Percentiles rank a stretch among this genome's conserved stretches.
These are phyloP conservation scores for Torymus auratus DNA, from an alignment of 2,888 invertebrate species.

Conservation along the genomic window DNA sequence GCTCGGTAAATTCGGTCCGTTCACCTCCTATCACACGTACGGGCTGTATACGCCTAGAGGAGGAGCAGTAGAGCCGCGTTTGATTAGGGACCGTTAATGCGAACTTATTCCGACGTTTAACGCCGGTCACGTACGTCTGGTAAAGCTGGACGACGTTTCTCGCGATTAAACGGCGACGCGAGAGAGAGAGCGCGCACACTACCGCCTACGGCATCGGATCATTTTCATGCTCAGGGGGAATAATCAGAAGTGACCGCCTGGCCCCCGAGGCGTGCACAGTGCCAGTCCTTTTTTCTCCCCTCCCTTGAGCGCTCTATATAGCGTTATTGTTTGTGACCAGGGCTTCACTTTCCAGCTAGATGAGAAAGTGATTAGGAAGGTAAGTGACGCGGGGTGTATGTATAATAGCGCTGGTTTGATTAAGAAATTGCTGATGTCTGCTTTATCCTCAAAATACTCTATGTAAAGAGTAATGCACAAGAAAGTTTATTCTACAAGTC, in stretches of 20 bases:
- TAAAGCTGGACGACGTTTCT: slow-evolving; percentile 52
- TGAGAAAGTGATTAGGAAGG: neutral
- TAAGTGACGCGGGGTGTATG: no score
- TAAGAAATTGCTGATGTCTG: no score
- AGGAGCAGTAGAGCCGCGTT: slow-evolving; percentile 61
- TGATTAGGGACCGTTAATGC: slow-evolving; percentile 73
- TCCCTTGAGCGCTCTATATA: no score
- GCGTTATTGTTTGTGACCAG: neutral
- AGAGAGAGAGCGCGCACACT: no score
- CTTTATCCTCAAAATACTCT: no score
- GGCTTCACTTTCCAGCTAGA: neutral
- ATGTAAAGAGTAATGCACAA: no score
- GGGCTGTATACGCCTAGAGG: no score
- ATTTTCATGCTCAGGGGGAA: slow-evolving; percentile 46
- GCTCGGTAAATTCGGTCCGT: slow-evolving; percentile 39
- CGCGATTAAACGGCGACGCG: slow-evolving; percentile 54
- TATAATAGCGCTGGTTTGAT: no score
- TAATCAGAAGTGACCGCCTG: slow-evolving; percentile 34
- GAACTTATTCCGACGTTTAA: slow-evolving; percentile 67
- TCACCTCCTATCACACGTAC: slow-evolving; percentile 23
- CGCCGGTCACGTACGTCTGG: slow-evolving; percentile 65
- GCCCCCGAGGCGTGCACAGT: neutral
- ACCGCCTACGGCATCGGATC: slow-evolving; percentile 11
- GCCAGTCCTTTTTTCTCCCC: no score
- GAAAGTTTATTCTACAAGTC: no score